These are phyloP conservation scores for Mormyrops attenuatus DNA, from an alignment of 2,797 vertebrate species.

Conservation along the genomic window DNA sequence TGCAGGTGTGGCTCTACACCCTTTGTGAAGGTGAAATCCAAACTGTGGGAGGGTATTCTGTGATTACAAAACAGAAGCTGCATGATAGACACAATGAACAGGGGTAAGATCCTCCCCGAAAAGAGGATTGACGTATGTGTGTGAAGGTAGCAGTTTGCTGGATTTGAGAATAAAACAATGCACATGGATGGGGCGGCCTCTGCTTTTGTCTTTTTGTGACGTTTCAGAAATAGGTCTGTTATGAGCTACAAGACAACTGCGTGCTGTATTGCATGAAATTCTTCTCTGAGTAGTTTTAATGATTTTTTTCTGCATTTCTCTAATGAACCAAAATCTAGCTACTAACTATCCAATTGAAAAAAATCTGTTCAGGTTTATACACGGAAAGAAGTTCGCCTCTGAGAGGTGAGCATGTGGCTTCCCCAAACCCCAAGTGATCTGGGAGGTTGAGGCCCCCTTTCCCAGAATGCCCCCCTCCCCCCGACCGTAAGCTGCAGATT, in stretches of 20 bases:
- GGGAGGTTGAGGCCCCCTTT: background rate
- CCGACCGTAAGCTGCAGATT: conserved; percentile 9
- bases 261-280: background rate
- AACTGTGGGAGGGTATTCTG: background rate
- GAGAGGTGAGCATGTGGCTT: background rate
- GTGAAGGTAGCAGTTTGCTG: background rate
- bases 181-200: background rate
- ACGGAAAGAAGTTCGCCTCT: background rate
- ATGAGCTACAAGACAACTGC: background rate
- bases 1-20: background rate
- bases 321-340: background rate
- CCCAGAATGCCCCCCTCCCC: background rate
- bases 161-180: background rate
- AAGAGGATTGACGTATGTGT: background rate
- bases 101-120: background rate
- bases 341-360: background rate
- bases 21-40: background rate
- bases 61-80: background rate
- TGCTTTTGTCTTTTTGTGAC: background rate
- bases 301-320: background rate
- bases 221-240: background rate
- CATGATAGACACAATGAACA: background rate
- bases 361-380: background rate
- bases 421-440: background rate
- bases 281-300: background rate